Base-by-base conservation (phyloP, 2,113 vertebrate genomes). In the Callionymus lyra region DNA sequence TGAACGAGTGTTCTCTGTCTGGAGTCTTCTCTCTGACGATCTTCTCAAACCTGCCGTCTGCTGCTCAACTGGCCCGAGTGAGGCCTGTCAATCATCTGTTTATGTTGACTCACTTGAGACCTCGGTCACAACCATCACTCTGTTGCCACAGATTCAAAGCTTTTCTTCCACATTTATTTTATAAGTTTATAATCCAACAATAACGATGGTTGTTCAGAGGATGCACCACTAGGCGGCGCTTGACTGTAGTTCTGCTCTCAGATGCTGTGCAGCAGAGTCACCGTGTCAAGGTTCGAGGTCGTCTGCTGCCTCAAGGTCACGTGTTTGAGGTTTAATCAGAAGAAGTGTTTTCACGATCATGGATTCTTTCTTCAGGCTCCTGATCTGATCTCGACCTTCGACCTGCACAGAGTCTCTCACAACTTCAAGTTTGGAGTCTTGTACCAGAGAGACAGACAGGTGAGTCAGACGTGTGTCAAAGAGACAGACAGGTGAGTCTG, bases 271-370 rank as follows among this genome's bases (percentile, higher is more conserved):
- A 83, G 89, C 32, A 84, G 76, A 59, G 81, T 93, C 61, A 87
- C 81, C 8, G 84, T 89, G 38, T 82, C 86, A 41, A 83, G 77
- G 56, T 91, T 94, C 77, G 88, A 90, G 13, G 85, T 85, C 27
- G 88, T 93, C 68, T 80, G 88, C 49, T 90, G 89, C 72, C 85
- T 90, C 34, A 93, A 92, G 89, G 91, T 93, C 8, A 83, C 51
- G 33, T 44, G 14, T 12, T 33, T 6, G 12, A 4, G 2, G 10
- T 2, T 32, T 16, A 10, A 34, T 12, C 17, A 9, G 12, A 21
- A 21, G 27, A 4, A 4, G 6, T 13, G 14, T 12, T 12, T 4
- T 12, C 16, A 18, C 12, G 17, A 16, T 12, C 49, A 38, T 1
- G 34, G 21, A 27, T 27, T 52, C 39, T 6, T 57, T 27, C 27